Conservation (phyloP, 2,888 invertebrate genomes). For the Ophion ellenae region DNA sequence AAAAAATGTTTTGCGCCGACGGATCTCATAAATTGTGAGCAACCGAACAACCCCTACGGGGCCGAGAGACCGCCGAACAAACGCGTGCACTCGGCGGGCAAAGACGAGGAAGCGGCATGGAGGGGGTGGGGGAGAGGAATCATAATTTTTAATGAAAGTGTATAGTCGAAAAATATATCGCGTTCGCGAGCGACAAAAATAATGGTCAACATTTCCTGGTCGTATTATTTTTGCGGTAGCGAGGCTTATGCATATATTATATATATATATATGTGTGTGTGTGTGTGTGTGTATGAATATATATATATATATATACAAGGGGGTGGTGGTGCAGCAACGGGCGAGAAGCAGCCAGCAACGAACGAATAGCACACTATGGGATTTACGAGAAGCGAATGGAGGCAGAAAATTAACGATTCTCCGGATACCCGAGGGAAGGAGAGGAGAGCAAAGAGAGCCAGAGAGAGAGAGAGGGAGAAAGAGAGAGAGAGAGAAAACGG, state of each 20-base stretch:
- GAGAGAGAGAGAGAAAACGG: slow-evolving; percentile 69
- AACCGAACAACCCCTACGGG: slow-evolving; percentile 48
- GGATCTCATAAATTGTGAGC: slow-evolving; percentile 42
- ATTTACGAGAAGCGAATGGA: slow-evolving; percentile 84
- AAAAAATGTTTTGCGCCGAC: slow-evolving; percentile 42
- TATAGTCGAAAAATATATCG: slow-evolving; percentile 70
- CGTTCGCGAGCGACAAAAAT: slow-evolving; percentile 75
- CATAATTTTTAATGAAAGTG: slow-evolving; percentile 79
- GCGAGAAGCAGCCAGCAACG: slow-evolving; percentile 59
- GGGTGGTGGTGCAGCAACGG: slow-evolving; percentile 55
- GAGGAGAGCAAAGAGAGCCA: slow-evolving; percentile 56
- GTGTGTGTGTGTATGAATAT: neutral
- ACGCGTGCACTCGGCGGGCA: slow-evolving; percentile 15
- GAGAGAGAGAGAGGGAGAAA: slow-evolving; percentile 55
- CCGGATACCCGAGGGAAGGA: slow-evolving; percentile 66
- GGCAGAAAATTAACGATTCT: slow-evolving; percentile 84
- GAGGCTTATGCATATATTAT: slow-evolving; percentile 58
- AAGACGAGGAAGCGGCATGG: neutral
- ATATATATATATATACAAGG: slow-evolving; percentile 36
- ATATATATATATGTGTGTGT: neutral
- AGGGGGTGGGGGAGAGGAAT: slow-evolving; percentile 50
- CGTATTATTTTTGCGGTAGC: slow-evolving; percentile 82
- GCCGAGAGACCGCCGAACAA: slow-evolving; percentile 9
- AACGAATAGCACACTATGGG: slow-evolving; percentile 70
- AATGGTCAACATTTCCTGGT: slow-evolving; percentile 84